These are phyloP conservation scores for Hypselothyrea guttata DNA, from an alignment of 2,888 invertebrate species.

Conservation along the genomic window DNA sequence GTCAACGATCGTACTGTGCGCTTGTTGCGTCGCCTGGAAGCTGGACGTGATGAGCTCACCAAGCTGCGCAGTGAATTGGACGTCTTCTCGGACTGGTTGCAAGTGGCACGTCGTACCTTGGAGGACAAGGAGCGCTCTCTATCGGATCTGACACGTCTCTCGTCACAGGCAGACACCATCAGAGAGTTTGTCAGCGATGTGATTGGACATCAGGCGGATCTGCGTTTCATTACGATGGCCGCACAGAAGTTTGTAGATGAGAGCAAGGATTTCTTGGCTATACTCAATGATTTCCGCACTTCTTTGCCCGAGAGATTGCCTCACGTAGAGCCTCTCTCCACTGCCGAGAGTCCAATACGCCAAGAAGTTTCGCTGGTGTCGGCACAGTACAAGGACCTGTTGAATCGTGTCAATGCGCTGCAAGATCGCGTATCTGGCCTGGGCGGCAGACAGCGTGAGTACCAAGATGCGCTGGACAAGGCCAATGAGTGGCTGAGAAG, in stretches of 20 bases:
- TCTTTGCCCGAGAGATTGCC: slow-evolving; percentile 91
- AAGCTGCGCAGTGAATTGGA: slow-evolving; percentile 92
- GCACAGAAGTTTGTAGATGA: slow-evolving; percentile 98
- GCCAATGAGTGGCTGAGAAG: slow-evolving; percentile 91
- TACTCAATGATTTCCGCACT: slow-evolving; percentile 94
- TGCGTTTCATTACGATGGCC: slow-evolving; percentile 97
- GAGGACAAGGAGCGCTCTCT: slow-evolving; percentile 93
- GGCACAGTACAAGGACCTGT: slow-evolving; percentile 90
- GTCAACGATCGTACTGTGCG: slow-evolving; percentile 91
- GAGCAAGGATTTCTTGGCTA: slow-evolving; percentile 93
- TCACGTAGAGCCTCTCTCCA: slow-evolving; percentile 88
- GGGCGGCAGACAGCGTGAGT: slow-evolving; percentile 89
- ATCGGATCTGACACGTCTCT: slow-evolving; percentile 88
- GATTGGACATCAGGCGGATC: slow-evolving; percentile 97
- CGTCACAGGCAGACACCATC: slow-evolving; percentile 89
- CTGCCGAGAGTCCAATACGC: slow-evolving; percentile 89
- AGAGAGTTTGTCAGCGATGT: slow-evolving; percentile 96
- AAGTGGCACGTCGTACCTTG: slow-evolving; percentile 89
- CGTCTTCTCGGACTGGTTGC: slow-evolving; percentile 92
- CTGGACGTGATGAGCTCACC: slow-evolving; percentile 93
- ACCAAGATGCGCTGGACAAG: slow-evolving; percentile 91
- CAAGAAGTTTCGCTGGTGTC: slow-evolving; percentile 91
- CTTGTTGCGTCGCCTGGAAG: slow-evolving; percentile 88
- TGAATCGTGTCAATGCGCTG: slow-evolving; percentile 91
- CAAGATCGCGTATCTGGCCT: slow-evolving; percentile 92